Base-by-base conservation (phyloP, 2,797 vertebrate genomes). In the Xiphorhynchus erythropygius region DNA sequence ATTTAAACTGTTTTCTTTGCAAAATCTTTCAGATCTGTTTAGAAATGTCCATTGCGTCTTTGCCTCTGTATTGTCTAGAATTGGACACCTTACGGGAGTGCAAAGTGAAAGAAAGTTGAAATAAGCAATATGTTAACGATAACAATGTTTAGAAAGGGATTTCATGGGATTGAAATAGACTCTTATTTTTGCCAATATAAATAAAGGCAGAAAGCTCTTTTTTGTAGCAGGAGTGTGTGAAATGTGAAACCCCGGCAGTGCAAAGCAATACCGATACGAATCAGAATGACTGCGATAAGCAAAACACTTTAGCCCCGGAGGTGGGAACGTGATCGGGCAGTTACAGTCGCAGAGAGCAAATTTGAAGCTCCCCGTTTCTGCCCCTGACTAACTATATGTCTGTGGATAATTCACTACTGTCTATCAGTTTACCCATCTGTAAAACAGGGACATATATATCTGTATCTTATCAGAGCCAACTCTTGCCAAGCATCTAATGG, bases 171-270 rank as follows among this genome's bases (percentile, higher is more conserved):
- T 35, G 42, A 79, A 80, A 79, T 19, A 47, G 50, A 22, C 27
- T 27, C 22, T 71, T 41, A 59, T 49, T 79, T 89, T 64, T 62
- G 24, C 90, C 81, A 91, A 37, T 85, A 74, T 67, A 96, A 96
- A 89, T 77, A 94, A 89, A 93, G 65, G 84, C 62, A 73, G 73
- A 91, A 92, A 92, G 75, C 67, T 82, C 32, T 39, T 85, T 85
- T 84, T 63, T 53, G 35, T 9, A 64, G 79, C 53, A 71, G 71
- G 64, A 79, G 3, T 33, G 65, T 74, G 50, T 49, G 88, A 95
- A 89, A 94, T 22, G 73, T 71, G 87, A 96, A 96, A 92, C 88
- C 35, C 52, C 11, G 8, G 62, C 77, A 52, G 67, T 5, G 70
- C 4, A 42, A 50, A 90, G 76, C 49, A 69, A 64, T 12, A 19